A percentile compares a stretch with the other conserved stretches of the same genome.
Conservation (phyloP, 2,888 invertebrate species). For the Arge pagana region DNA sequence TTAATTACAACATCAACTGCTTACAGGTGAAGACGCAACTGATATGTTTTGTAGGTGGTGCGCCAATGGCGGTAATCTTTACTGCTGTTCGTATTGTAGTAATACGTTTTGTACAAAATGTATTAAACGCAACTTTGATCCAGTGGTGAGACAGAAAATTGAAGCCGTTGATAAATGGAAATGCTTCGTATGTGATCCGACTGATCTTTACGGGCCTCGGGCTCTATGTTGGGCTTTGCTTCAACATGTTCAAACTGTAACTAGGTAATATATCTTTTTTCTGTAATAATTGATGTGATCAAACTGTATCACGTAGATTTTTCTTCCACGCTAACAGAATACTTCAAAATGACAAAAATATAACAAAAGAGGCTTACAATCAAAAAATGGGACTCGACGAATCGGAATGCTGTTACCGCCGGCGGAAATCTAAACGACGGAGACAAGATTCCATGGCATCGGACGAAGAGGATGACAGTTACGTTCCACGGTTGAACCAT, state of each 20-base stretch:
- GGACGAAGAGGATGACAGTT: constrained; percentile 44
- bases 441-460: constrained; percentile 43
- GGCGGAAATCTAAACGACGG: constrained; percentile 45
- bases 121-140: constrained; percentile 73
- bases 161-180: constrained; percentile 80
- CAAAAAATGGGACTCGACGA: constrained; percentile 52
- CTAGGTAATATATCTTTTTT: constrained; percentile 37
- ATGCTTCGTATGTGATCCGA: constrained; percentile 75
- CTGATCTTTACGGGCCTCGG: constrained; percentile 68
- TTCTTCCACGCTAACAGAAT: constrained; percentile 36
- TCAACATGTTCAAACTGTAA: constrained; percentile 61
- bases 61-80: constrained; percentile 78
- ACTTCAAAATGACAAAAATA: constrained; percentile 40
- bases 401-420: constrained; percentile 49
- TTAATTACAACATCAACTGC: neutral
- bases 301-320: neutral
- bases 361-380: constrained; percentile 41
- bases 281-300: neutral
- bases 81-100: constrained; percentile 75
- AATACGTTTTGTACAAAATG: constrained; percentile 68
- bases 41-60: constrained; percentile 85
- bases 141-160: constrained; percentile 69
- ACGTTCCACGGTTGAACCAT: constrained; percentile 11
- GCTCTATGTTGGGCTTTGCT: constrained; percentile 75
- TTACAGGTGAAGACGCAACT: constrained; percentile 74